Evolutionary conservation across 2,888 invertebrate species (phyloP).

Genomic region (Drosophila antonietae): DNA sequence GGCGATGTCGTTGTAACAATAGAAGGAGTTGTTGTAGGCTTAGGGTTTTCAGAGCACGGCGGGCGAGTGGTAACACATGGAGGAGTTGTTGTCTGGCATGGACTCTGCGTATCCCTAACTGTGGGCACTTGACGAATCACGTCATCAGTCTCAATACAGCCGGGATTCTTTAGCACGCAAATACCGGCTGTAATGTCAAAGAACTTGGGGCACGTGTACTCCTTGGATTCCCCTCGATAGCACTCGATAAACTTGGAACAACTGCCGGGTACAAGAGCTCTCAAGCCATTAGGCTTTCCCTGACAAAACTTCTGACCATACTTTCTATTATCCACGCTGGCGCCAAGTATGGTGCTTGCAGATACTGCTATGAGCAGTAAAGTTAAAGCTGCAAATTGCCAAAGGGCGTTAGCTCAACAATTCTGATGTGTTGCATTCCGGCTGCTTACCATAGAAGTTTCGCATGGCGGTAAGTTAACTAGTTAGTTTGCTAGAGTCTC

Average conservation of each 20-base stretch:
- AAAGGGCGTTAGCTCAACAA: background rate
- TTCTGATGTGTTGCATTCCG: background rate
- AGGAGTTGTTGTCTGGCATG: constrained; percentile 31
- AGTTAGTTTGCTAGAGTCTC: constrained; percentile 5
- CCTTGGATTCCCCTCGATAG: constrained; percentile 51
- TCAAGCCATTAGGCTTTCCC: constrained; percentile 65
- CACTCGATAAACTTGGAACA: constrained; percentile 76
- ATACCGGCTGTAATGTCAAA: constrained; percentile 57
- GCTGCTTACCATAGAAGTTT: constrained; percentile 56
- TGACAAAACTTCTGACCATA: constrained; percentile 71
- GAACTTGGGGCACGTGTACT: constrained; percentile 61
- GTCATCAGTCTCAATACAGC: constrained; percentile 54
- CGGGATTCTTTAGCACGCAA: constrained; percentile 64
- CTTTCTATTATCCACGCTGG: constrained; percentile 62
- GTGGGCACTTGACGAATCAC: background rate
- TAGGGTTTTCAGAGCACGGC: constrained; percentile 31
- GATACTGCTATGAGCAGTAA: constrained; percentile 53
- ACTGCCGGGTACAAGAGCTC: constrained; percentile 73
- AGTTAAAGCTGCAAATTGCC: constrained; percentile 45
- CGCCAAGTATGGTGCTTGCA: constrained; percentile 48
- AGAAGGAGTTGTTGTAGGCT: constrained; percentile 20
- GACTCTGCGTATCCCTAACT: constrained; percentile 7
- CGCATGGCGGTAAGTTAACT: constrained; percentile 34
- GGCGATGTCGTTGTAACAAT: constrained; percentile 14
- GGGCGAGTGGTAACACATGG: constrained; percentile 32